Conservation (phyloP, 2,113 vertebrate genomes). For the Uropsilus gracilis region DNA sequence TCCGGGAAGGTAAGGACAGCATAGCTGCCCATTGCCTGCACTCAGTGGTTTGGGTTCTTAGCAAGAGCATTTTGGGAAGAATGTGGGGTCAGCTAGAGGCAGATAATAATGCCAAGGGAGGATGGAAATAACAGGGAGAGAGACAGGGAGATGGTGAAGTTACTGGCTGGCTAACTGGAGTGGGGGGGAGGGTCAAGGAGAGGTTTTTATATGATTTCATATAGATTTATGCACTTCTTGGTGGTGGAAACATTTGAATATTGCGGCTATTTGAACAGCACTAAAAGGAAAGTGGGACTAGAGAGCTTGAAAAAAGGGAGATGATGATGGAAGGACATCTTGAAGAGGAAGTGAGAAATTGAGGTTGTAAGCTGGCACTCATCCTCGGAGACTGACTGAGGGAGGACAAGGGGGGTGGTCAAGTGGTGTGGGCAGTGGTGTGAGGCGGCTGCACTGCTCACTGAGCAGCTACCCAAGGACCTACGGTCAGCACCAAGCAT, state of each 20-base stretch:
- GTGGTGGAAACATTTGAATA: not conserved
- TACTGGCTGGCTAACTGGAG: not conserved
- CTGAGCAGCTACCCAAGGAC: not conserved
- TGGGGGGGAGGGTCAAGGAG: not conserved
- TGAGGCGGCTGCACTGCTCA: rapidly evolving
- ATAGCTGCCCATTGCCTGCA: not conserved
- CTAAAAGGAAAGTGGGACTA: not conserved
- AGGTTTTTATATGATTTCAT: not conserved
- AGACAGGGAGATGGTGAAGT: not conserved
- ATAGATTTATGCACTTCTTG: not conserved
- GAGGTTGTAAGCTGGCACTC: not conserved
- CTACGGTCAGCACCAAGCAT: not conserved
- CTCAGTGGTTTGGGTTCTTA: not conserved
- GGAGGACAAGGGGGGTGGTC: not conserved
- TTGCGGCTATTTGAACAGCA: not conserved
- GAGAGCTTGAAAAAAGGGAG: not conserved
- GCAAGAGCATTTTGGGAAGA: not conserved
- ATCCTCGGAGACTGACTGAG: not conserved
- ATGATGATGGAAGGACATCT: not conserved
- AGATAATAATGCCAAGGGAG: not conserved
- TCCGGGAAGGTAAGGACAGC: not conserved
- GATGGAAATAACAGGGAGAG: not conserved
- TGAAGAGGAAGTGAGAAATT: not conserved
- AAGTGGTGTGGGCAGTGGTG: no score
- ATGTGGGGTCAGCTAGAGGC: not conserved